Evolutionary conservation across 35 echinoderm and acorn worm species (phyloP).

Genomic region (Apostichopus japonicus): DNA sequence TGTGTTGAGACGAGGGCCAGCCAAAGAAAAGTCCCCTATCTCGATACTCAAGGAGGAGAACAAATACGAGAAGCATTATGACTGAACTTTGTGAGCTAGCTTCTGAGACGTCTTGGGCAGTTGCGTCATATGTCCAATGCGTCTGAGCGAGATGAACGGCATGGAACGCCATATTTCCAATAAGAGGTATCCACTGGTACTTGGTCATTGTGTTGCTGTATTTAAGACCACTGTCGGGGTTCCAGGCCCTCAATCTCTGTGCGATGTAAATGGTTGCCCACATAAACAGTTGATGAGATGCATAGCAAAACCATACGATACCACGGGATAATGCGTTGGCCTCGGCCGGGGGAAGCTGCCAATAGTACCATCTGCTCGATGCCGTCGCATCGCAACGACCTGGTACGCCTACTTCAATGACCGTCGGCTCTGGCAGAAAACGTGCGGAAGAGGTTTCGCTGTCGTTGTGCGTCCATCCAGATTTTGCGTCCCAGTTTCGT

Average conservation of each 20-base stretch:
- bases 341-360: slow-evolving; percentile 73
- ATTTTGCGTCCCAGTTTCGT: slow-evolving; percentile 82
- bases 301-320: slow-evolving; percentile 82
- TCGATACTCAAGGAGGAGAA: slow-evolving; percentile 83
- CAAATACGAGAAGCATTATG: slow-evolving; percentile 82
- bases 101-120: slow-evolving; percentile 82
- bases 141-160: slow-evolving; percentile 81
- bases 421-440: slow-evolving; percentile 78
- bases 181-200: slow-evolving; percentile 68
- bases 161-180: slow-evolving; percentile 77
- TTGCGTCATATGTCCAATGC: slow-evolving; percentile 82
- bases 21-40: slow-evolving; percentile 90
- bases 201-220: slow-evolving; percentile 67
- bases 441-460: slow-evolving; percentile 69
- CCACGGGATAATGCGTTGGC: slow-evolving; percentile 63
- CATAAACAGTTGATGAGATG: slow-evolving; percentile 79
- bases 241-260: slow-evolving; percentile 63
- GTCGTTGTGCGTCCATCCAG: slow-evolving; percentile 78
- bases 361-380: slow-evolving; percentile 83
- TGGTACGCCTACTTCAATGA: slow-evolving; percentile 57
- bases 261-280: slow-evolving; percentile 82
- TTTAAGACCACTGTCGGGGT: slow-evolving; percentile 30
- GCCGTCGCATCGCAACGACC: slow-evolving; percentile 68
- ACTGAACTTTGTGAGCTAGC: slow-evolving; percentile 85
- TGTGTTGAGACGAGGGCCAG: slow-evolving; percentile 71